Evolutionary conservation across 2,113 vertebrate species (phyloP).

Genomic region (Centropus bengalensis): DNA sequence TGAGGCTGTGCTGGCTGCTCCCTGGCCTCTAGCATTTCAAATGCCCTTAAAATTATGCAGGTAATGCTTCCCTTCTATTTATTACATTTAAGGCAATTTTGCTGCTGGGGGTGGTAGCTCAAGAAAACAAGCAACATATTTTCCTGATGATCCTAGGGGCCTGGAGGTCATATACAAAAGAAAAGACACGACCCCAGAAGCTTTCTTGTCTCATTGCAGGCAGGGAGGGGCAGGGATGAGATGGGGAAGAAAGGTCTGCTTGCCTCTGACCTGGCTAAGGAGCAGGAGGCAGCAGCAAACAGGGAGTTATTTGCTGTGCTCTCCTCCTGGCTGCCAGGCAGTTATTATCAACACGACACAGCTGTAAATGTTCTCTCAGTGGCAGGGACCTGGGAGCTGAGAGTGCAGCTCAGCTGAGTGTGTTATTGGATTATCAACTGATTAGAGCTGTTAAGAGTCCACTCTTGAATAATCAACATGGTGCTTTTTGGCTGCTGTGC

Average conservation of each 20-base stretch:
- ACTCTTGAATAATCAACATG: constrained; percentile 68
- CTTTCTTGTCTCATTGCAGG: fast-evolving
- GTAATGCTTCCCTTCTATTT: constrained; percentile 47
- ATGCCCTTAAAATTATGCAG: constrained; percentile 23
- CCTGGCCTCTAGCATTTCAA: constrained; percentile 51
- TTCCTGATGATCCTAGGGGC: background rate
- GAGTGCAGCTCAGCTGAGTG: constrained; percentile 55
- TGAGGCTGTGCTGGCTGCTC: constrained; percentile 42
- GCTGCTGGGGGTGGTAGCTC: background rate
- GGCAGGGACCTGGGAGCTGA: constrained; percentile 13
- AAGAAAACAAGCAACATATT: background rate
- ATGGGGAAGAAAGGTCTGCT: background rate
- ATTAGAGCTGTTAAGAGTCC: constrained; percentile 69
- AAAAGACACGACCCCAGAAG: background rate
- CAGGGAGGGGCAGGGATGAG: background rate
- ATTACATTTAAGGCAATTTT: constrained; percentile 43
- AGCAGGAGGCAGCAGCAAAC: background rate
- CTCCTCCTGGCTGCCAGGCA: background rate
- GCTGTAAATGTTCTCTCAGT: constrained; percentile 37
- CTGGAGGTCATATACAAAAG: too few species aligned
- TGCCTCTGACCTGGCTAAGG: background rate
- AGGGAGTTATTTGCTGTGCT: background rate
- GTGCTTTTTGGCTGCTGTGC: constrained; percentile 53
- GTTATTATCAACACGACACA: background rate
- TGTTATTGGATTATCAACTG: constrained; percentile 72